Evolutionary conservation across 2,797 vertebrate genomes (phyloP).

Genomic region (Gymnothorax javanicus): DNA sequence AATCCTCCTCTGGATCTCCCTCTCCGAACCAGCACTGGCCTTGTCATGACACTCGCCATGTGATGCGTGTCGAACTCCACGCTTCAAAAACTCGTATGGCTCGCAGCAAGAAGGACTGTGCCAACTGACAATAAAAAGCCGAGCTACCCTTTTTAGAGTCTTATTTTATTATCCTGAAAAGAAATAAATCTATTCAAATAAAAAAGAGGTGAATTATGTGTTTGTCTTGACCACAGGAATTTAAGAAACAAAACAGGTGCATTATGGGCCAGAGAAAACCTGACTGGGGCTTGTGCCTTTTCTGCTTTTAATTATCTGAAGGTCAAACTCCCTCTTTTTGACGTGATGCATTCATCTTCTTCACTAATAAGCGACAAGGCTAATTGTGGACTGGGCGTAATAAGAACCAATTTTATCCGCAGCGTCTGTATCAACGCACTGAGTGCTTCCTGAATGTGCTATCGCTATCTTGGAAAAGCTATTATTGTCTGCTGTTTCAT

Average conservation of each 20-base stretch:
- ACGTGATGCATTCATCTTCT: background rate
- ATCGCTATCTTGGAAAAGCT: conserved; percentile 19
- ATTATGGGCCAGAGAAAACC: background rate
- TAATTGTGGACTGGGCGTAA: background rate
- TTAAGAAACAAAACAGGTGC: background rate
- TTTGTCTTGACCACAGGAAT: background rate
- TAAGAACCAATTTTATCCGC: background rate
- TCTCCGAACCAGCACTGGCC: background rate
- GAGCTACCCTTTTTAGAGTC: background rate
- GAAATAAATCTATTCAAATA: background rate
- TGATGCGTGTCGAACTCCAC: background rate
- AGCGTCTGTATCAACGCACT: background rate
- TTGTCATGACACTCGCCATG: background rate
- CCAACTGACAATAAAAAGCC: background rate
- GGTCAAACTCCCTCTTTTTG: background rate
- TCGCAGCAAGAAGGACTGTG: background rate
- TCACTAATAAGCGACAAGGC: background rate
- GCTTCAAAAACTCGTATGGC: background rate
- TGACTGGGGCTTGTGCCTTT: background rate
- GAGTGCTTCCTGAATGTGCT: background rate
- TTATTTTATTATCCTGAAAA: background rate
- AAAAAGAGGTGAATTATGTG: background rate
- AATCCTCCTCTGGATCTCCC: background rate
- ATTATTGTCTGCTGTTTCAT: conserved; percentile 32
- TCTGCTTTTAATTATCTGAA: background rate